These are phyloP conservation scores for Bubalus kerabau DNA, from an alignment of 2,113 vertebrate species.

Conservation along the genomic window DNA sequence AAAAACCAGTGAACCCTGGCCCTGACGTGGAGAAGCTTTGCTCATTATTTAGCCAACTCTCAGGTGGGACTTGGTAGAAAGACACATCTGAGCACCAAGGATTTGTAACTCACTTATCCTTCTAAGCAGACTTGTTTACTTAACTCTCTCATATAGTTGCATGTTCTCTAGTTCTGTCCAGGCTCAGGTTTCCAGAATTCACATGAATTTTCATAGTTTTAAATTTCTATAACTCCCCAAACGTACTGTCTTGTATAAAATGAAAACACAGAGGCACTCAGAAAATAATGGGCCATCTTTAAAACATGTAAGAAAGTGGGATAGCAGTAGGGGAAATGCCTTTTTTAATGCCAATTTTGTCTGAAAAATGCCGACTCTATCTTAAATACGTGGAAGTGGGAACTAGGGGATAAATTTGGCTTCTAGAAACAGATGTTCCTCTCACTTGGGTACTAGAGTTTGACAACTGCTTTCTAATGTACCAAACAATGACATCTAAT, in stretches of 20 bases:
- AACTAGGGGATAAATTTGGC: neutral
- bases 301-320: neutral
- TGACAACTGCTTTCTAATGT: neutral
- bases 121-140: neutral
- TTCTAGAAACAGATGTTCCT: constrained; percentile 12
- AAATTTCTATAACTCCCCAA: constrained; percentile 7
- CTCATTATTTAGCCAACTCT: neutral
- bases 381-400: neutral
- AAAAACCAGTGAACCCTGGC: neutral
- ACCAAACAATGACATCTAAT: neutral
- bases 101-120: neutral
- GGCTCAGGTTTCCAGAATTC: neutral
- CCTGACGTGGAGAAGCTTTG: neutral
- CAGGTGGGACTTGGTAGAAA: neutral
- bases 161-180: neutral
- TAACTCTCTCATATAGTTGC: neutral
- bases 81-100: neutral
- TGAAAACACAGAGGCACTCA: neutral
- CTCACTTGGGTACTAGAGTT: neutral
- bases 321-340: neutral
- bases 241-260: neutral
- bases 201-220: constrained; percentile 31
- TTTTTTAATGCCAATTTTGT: neutral
- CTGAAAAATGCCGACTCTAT: neutral
- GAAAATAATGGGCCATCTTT: constrained; percentile 15